Evolutionary conservation across 2,797 vertebrate genomes (phyloP).

Genomic region (Chloroceryle amazona): DNA sequence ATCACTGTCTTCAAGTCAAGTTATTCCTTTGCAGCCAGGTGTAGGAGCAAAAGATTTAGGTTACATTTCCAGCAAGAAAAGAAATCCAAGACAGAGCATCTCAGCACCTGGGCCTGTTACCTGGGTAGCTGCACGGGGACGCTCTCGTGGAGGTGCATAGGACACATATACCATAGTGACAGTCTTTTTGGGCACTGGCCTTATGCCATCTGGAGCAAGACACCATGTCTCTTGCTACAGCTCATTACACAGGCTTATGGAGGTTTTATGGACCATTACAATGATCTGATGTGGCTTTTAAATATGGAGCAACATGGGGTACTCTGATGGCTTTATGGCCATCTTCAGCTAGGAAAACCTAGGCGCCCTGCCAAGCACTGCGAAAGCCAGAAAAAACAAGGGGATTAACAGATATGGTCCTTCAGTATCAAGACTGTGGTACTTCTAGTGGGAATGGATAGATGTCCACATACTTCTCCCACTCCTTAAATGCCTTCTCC

Average conservation of each 20-base stretch:
- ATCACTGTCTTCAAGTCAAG: background rate
- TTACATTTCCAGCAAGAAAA: background rate
- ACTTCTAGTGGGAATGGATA: background rate
- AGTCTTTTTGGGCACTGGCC: background rate
- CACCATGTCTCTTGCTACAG: background rate
- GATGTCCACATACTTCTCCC: background rate
- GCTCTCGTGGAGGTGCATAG: background rate
- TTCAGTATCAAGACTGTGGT: background rate
- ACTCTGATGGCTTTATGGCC: background rate
- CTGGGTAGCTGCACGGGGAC: background rate
- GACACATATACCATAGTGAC: too few species aligned
- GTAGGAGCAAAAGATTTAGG: background rate
- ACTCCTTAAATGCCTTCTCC: background rate
- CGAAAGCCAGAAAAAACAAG: background rate
- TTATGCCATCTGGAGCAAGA: background rate
- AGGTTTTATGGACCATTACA: conserved; percentile 46
- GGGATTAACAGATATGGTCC: background rate
- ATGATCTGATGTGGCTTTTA: background rate
- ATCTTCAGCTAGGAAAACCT: background rate
- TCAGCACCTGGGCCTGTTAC: background rate
- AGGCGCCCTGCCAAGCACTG: background rate
- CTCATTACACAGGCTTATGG: conserved; percentile 29
- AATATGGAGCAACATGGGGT: background rate
- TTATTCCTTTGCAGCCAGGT: background rate
- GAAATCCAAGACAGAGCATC: background rate